These are phyloP conservation scores for Myotis lucifugus DNA, from an alignment of 2,113 vertebrate genomes.

Conservation along the genomic window DNA sequence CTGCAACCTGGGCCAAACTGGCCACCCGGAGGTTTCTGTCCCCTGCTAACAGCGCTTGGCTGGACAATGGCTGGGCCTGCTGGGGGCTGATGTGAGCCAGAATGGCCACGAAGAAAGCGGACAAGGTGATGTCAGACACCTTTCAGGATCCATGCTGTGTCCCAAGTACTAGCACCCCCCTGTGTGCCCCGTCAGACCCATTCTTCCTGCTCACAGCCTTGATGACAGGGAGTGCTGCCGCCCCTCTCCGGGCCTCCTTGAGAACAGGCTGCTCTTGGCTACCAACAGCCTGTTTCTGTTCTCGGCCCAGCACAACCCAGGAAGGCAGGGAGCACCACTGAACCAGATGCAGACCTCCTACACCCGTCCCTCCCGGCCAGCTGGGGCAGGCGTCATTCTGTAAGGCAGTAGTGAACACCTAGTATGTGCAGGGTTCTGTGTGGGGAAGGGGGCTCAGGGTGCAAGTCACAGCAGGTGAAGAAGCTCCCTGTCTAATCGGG, in stretches of 20 bases:
- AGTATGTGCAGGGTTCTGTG: not conserved
- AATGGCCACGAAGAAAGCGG: not conserved
- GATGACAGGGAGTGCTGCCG: not conserved
- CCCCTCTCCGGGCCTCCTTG: not conserved
- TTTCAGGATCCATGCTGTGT: not conserved
- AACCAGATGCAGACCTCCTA: not conserved
- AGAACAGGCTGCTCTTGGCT: not conserved
- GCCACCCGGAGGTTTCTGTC: slow-evolving; percentile 54
- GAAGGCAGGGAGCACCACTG: not conserved
- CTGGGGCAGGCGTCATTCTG: not conserved
- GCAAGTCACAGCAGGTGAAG: not conserved
- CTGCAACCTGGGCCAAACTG: slow-evolving; percentile 44
- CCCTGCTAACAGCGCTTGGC: not conserved
- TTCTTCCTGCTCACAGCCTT: not conserved
- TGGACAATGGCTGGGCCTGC: not conserved
- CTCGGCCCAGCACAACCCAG: not conserved
- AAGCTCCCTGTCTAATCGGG: not conserved
- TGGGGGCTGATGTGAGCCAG: not conserved
- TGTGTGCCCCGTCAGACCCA: not conserved
- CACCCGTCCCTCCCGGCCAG: not conserved
- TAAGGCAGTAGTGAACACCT: not conserved
- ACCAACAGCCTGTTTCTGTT: not conserved
- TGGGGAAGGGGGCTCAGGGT: not conserved
- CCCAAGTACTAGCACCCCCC: not conserved
- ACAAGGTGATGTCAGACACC: accelerated